Evolutionary conservation across 2,888 invertebrate species (phyloP).

Genomic region (Tuberolachnus salignus): DNA sequence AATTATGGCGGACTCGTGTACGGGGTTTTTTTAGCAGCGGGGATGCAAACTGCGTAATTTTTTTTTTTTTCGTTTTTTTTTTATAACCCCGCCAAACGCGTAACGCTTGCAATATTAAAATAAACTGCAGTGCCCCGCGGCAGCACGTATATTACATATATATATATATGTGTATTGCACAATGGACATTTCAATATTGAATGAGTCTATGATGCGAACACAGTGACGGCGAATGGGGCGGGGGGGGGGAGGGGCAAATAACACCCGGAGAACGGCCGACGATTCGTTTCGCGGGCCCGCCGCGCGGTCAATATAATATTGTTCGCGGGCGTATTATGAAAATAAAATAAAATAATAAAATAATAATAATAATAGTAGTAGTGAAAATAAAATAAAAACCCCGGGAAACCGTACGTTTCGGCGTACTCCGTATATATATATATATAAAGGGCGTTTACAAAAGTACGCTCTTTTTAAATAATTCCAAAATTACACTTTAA

Average conservation of each 20-base stretch:
- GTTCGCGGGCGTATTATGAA: neutral
- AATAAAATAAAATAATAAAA: too few species aligned
- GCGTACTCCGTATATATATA: too few species aligned
- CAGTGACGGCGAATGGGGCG: too few species aligned
- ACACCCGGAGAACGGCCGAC: slow-evolving; percentile 39
- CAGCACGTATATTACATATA: neutral
- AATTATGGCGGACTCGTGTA: slow-evolving; percentile 28
- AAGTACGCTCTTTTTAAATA: too few species aligned
- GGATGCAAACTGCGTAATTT: slow-evolving; percentile 1
- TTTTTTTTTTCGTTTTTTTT: slow-evolving; percentile 2
- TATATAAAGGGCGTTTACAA: too few species aligned
- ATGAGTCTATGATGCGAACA: slow-evolving; percentile 33
- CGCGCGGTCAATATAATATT: slow-evolving; percentile 30
- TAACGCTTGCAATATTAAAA: slow-evolving; percentile 45
- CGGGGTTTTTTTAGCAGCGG: too few species aligned
- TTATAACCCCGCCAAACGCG: neutral
- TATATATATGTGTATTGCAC: neutral
- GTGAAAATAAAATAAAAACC: too few species aligned
- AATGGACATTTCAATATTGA: slow-evolving; percentile 48
- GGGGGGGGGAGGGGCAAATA: too few species aligned
- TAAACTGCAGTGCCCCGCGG: neutral
- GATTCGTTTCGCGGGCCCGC: neutral
- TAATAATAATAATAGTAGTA: too few species aligned
- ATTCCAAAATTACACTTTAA: too few species aligned
- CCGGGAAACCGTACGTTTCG: too few species aligned